Base-by-base conservation (phyloP, 2,888 invertebrate species). In the Choreutis nemorana region DNA sequence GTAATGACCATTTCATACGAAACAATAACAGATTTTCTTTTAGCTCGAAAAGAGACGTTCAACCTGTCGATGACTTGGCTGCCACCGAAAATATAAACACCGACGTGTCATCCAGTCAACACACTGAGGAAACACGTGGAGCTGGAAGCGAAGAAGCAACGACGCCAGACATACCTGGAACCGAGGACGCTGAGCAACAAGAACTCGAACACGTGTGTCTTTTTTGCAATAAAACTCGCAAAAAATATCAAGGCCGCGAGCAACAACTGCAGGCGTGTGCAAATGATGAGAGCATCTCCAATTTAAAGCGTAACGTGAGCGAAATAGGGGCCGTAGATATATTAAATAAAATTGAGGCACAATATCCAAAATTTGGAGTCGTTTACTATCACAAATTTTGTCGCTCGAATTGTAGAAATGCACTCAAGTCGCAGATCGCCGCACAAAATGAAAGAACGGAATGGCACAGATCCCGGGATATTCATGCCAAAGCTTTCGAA, bases 211-310 rank as follows among this genome's bases (percentile, higher is more conserved):
- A 15, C 15, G 26, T 26, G 26, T 26, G 26, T 11, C 7, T 26
- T 26, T 26, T 26, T 26, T 26, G 26, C 10, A 26, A 26, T 15
- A 26, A 26, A 1, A 26, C 9, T n/a, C 26, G 26, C 14, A 26
- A 26, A 18, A 18, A 5, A 18, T 18, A 18, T 6, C 8, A 18
- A 18, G 18, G 8, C 18, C 18, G 18, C 18, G 18, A 6, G 8
- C 18, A 18, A 8, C 18, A 8, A 6, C 5, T 18, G 18, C 18
- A 24, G 10, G 13, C 3, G 10, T 24, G 24, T 24, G 10, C 2
- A 3, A 24, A 7, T 9, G 24, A 24, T 2, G 24, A 24, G 6
- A 24, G 24, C 10, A 24, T 24, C 13, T 5, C 7, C 10, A 24
- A 24, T 24, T 10, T 24, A 10, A 24, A 24, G 10, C 24, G 24